These are phyloP conservation scores for Notechis scutatus DNA, from an alignment of 2,113 vertebrate genomes.

Conservation along the genomic window DNA sequence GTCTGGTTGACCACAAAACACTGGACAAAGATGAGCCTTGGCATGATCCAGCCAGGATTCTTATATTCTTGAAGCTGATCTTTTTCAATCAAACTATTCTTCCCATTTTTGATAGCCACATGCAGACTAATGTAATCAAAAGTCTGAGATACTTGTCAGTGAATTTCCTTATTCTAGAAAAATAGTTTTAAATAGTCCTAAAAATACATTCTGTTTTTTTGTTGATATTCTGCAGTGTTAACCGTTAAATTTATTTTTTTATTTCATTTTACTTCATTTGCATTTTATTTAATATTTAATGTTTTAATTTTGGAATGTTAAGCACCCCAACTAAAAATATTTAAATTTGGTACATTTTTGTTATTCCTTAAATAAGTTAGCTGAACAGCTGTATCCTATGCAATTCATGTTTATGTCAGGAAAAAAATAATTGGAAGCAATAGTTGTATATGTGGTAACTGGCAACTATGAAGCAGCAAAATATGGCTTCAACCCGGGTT, in stretches of 20 bases:
- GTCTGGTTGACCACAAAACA: not conserved
- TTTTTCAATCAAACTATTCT: not conserved
- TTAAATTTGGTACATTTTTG: not conserved
- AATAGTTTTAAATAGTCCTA: not conserved
- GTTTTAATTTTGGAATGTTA: not conserved
- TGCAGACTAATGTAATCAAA: not conserved
- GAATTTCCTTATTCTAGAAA: not conserved
- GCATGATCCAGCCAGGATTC: not conserved
- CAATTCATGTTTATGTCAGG: not conserved
- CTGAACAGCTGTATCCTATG: not conserved
- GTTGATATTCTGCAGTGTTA: not conserved
- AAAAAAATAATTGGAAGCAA: not conserved
- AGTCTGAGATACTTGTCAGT: not conserved
- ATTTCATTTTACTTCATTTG: not conserved
- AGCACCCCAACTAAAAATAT: not conserved
- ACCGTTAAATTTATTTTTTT: not conserved
- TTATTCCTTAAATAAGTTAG: not conserved
- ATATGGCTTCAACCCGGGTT: too few species aligned
- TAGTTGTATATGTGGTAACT: not conserved
- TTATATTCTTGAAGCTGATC: not conserved
- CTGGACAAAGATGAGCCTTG: not conserved
- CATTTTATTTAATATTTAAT: not conserved
- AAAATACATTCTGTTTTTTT: not conserved
- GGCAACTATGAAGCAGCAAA: not conserved
- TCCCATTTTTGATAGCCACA: not conserved